These are phyloP conservation scores for Argyresthia goedartella DNA, from an alignment of 2,888 invertebrate species.

Conservation along the genomic window DNA sequence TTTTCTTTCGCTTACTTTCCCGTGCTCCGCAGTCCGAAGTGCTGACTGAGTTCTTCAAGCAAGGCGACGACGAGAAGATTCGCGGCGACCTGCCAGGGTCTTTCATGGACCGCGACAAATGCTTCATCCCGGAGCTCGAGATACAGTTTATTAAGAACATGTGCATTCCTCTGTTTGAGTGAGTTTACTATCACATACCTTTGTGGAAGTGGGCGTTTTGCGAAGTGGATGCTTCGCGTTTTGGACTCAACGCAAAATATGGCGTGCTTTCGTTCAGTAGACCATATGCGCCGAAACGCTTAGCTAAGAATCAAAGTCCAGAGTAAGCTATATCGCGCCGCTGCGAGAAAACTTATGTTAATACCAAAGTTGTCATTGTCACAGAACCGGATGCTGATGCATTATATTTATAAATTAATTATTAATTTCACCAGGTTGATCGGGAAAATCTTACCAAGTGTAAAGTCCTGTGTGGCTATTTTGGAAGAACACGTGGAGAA, in stretches of 20 bases:
- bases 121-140: conserved; percentile 85
- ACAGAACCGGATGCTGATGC: neutral
- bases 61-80: conserved; percentile 87
- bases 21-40: conserved; percentile 80
- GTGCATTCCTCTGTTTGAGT: conserved; percentile 66
- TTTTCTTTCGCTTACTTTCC: too few species aligned
- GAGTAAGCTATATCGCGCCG: too few species aligned
- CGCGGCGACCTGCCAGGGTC: conserved; percentile 78
- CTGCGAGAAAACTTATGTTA: too few species aligned
- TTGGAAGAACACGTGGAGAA: conserved; percentile 68
- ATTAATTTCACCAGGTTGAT: conserved; percentile 46
- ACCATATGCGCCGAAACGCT: too few species aligned
- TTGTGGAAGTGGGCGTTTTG: neutral
- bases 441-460: conserved; percentile 63
- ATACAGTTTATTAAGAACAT: conserved; percentile 75
- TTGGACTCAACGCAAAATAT: too few species aligned
- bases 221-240: too few species aligned
- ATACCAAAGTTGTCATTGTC: neutral
- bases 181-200: conserved; percentile 19
- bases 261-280: too few species aligned
- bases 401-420: conserved; percentile 4
- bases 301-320: too few species aligned
- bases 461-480: conserved; percentile 45
- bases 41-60: conserved; percentile 88
- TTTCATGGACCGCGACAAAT: conserved; percentile 87